These are phyloP conservation scores for Pollenia griseotomentosa DNA, from an alignment of 2,888 invertebrate genomes.

Conservation along the genomic window DNA sequence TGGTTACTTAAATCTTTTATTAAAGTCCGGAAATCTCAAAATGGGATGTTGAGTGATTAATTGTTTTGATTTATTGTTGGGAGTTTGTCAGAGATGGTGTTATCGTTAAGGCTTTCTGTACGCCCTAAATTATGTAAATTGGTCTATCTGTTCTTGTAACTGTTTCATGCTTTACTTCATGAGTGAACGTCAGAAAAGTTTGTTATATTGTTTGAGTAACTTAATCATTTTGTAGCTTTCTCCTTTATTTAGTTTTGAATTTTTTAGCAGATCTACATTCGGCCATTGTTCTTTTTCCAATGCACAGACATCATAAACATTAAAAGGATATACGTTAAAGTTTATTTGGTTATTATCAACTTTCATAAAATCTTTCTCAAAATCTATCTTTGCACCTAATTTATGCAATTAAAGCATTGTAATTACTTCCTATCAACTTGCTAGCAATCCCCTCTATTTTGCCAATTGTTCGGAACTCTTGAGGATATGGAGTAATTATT, in stretches of 20 bases:
- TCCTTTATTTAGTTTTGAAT: not conserved
- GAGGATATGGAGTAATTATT: not conserved
- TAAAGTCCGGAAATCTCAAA: conserved; percentile 57
- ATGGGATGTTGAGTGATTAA: too few relatives aligned
- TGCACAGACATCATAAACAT: conserved; percentile 15
- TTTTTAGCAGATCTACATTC: conserved; percentile 4
- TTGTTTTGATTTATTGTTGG: too few relatives aligned
- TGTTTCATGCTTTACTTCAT: too few relatives aligned
- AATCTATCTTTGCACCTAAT: not conserved
- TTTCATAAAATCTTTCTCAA: not conserved
- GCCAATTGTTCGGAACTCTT: too few relatives aligned
- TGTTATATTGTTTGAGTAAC: too few relatives aligned
- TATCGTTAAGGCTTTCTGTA: not conserved
- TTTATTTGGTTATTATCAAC: conserved; percentile 5
- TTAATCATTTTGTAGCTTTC: not conserved
- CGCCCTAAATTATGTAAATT: too few relatives aligned
- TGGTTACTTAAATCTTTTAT: conserved; percentile 33
- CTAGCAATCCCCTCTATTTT: not conserved
- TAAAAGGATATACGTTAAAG: conserved; percentile 1
- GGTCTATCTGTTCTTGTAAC: too few relatives aligned
- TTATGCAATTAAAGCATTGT: conserved; percentile 8
- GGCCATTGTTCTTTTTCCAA: not conserved
- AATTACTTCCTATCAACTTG: not conserved
- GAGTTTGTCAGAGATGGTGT: not conserved
- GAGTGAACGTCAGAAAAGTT: too few relatives aligned